A percentile compares a stretch with the other conserved stretches of the same genome.
Evolutionary conservation across 2,888 invertebrate genomes (phyloP).

Genomic region (Phlogophora meticulosa): DNA sequence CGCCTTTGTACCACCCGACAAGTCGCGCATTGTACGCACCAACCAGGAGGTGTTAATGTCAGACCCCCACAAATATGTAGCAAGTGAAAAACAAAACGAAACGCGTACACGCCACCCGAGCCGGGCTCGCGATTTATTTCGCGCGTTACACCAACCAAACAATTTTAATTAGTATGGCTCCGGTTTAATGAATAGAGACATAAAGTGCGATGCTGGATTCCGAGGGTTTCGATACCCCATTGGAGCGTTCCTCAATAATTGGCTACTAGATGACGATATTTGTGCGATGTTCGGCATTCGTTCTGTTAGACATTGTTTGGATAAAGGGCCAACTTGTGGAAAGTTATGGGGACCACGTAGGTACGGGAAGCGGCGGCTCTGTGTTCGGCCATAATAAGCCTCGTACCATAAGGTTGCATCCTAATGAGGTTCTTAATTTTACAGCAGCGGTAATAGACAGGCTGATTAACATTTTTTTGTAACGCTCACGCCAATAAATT

Average conservation of each 20-base stretch:
- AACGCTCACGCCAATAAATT: conserved; percentile 4
- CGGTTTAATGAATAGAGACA: conserved; percentile 86
- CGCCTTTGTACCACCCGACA: conserved; percentile 79
- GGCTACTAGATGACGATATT: conserved; percentile 83
- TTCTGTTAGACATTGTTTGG: conserved; percentile 70
- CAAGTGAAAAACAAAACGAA: conserved; percentile 77
- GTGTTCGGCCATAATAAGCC: conserved; percentile 45
- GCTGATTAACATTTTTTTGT: conserved; percentile 48
- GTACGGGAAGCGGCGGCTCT: conserved; percentile 57
- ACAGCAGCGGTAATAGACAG: conserved; percentile 45
- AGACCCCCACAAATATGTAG: conserved; percentile 81
- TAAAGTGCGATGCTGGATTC: conserved; percentile 77
- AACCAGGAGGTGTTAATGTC: conserved; percentile 79
- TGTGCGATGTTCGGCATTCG: conserved; percentile 74
- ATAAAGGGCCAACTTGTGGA: conserved; percentile 54
- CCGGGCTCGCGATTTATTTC: conserved; percentile 78
- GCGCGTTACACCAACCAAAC: conserved; percentile 77
- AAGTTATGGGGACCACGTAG: conserved; percentile 63
- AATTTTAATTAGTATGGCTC: conserved; percentile 85
- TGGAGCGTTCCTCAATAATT: conserved; percentile 82
- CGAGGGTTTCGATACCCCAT: conserved; percentile 73
- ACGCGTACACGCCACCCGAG: conserved; percentile 72
- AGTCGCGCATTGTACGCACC: conserved; percentile 75
- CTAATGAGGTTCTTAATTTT: conserved; percentile 63
- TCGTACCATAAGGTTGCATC: conserved; percentile 40